Base-by-base conservation (phyloP, 1,140 invertebrate genomes). In the Pseudomyrmex cubaensis region DNA sequence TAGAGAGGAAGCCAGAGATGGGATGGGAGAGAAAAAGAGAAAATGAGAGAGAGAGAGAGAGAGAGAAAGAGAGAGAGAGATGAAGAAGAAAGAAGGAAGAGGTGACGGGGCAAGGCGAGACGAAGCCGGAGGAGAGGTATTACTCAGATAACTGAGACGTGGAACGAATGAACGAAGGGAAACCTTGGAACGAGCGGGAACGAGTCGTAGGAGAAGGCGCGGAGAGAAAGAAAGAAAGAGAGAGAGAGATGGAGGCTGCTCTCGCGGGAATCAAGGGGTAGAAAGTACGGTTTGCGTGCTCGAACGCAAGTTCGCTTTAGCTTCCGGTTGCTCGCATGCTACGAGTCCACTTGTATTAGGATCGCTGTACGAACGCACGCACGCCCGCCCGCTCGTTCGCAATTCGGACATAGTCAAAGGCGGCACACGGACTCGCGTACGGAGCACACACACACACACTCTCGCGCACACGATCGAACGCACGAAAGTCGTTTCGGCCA, bases 281-380 rank as follows among this genome's bases (percentile, higher is more conserved):
- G 54, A 85, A 84, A 73, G 76, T 74, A 83, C 50, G 54, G 85
- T 80, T 92, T 82, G 89, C 91, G 90, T 90, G 91, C 84, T 83
- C 74, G 74, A 56, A 67, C 67, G 88, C 88, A 85, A 92, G 88
- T 92, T 92, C 88, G 84, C 82, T 73, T 76, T 77, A 85, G 88
- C 87, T 91, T 92, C 90, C 91, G 89, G 89, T 87, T 73, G 90
- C 87, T 92, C 84, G 91, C 91, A 92, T 91, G 91, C 83, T 88
- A 86, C 86, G 84, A 86, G 85, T 89, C 88, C 88, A 90, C 90
- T 91, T 90, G 90, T 91, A 90, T 87, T 85, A 85, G 77, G 70
- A 83, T 84, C 72, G 61, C 52, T 52, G 66, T 83, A 86, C 83
- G 62, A 75, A 78, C 66, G 54, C 64, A 73, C 77, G 35, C 15